Evolutionary conservation across 2,888 invertebrate genomes (phyloP), one percentile per base, ranked within the genome.

Genomic region (Lycia hirtaria): DNA sequence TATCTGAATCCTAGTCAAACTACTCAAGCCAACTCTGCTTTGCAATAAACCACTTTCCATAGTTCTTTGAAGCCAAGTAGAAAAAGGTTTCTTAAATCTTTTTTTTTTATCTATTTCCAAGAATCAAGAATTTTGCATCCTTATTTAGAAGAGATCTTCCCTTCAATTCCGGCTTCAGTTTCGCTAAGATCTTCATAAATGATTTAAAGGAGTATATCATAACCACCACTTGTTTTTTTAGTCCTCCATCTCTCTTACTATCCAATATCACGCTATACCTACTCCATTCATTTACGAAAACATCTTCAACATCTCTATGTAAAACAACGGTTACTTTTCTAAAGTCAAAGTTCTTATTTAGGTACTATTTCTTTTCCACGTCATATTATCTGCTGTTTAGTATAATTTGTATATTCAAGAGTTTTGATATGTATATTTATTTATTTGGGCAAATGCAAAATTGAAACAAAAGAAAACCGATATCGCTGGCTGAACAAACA

Each of bases 21-120:
- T 75, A 32, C 73, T 78, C 28, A 72, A 64, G 10, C 68, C 62
- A 0, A 66, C 64, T 30, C 83, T 76, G 33, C 68, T 76, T 3
- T 82, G 78, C 28, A 88, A 65, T 26, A 88, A 68, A 0, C 87
- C 87, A 41, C 76, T 80, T 57, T 88, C 87, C 7, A 85, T 67
- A 35, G 87, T 67, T 22, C 87, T 72, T n/a, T 80, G 80, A 3
- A 87, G 62, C 87, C 85, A 87, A 7, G 71, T 54, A 0, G 73
- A 62, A 6, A 87, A 50, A 0, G 82, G 68, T 10, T 65, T 67
- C 1, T 65, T 63, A 48, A 83, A 87, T n/a, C n/a, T n/a, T n/a
- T n/a, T n/a, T 70, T 57, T 76, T 75, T 28, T 73, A 72, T 1
- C 73, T 69, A 51, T 66, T 72, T 3, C 72, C 68, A 45, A 81